Conservation (phyloP, 2,113 vertebrate species). For the Phoenicopterus ruber region DNA sequence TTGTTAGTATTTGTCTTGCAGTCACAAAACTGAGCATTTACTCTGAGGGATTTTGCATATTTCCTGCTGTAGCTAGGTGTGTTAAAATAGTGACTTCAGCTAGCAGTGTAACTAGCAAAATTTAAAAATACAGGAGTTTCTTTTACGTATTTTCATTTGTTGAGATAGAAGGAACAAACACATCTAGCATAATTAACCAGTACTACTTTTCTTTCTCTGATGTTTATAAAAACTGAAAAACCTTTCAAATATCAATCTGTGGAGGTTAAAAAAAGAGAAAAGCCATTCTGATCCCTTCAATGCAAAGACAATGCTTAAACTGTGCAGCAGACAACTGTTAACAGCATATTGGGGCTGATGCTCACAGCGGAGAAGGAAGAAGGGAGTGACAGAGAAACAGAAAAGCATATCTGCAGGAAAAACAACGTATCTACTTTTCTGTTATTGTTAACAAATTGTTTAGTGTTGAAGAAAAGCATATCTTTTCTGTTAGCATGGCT, state of each 20-base stretch:
- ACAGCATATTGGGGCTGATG: not conserved
- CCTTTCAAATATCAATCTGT: not conserved
- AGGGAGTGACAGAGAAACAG: not conserved
- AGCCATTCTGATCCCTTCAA: not conserved
- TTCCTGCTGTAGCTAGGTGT: not conserved
- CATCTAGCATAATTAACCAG: not conserved
- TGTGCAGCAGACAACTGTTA: not conserved
- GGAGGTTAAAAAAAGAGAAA: not conserved
- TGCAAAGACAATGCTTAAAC: not conserved
- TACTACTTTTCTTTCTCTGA: not conserved
- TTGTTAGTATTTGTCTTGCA: not conserved
- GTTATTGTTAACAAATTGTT: not conserved
- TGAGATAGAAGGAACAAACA: not conserved
- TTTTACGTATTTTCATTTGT: not conserved
- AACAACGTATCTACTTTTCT: not conserved
- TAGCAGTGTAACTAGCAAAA: not conserved
- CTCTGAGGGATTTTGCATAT: not conserved
- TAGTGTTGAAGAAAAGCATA: not conserved
- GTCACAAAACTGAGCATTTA: not conserved
- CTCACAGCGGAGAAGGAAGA: fast-evolving
- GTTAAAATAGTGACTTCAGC: not conserved
- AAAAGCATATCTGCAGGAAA: not conserved
- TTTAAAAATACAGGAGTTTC: not conserved
- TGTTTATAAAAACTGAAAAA: not conserved
- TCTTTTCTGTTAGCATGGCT: not conserved